These are phyloP conservation scores for Lepidocyrtinus sp. DNA, from an alignment of 2,888 invertebrate genomes.

Conservation along the genomic window DNA sequence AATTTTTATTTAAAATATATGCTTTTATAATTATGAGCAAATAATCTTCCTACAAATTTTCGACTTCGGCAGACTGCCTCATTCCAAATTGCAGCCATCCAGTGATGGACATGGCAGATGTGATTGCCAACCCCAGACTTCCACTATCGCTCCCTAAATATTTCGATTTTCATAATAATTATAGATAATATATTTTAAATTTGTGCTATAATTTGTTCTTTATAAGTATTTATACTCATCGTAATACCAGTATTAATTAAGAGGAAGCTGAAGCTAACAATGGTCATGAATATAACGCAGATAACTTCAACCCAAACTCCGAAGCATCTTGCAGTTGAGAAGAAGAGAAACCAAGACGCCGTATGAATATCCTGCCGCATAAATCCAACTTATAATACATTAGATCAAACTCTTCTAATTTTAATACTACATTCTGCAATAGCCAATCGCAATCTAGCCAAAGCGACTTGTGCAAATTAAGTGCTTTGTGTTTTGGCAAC, in stretches of 20 bases:
- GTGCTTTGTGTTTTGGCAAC: too few relatives aligned
- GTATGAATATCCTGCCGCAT: conserved; percentile 86
- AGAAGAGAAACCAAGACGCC: conserved; percentile 92
- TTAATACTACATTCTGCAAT: too few relatives aligned
- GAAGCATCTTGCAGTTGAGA: conserved; percentile 93
- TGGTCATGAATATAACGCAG: conserved; percentile 87
- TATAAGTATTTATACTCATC: too few relatives aligned
- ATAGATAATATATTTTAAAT: too few relatives aligned
- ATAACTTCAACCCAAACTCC: conserved; percentile 93
- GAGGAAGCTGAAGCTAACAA: conserved; percentile 88
- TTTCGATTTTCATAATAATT: too few relatives aligned
- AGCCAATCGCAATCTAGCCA: background rate
- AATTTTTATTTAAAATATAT: too few relatives aligned
- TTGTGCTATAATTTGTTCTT: too few relatives aligned
- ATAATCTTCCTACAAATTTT: too few relatives aligned
- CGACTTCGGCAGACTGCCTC: conserved; percentile 81
- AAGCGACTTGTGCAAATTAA: too few relatives aligned
- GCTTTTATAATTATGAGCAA: too few relatives aligned
- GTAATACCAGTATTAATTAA: conserved; percentile 76
- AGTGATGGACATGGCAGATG: conserved; percentile 76
- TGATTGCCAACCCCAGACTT: conserved; percentile 61
- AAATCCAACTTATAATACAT: too few relatives aligned
- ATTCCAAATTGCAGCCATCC: conserved; percentile 88
- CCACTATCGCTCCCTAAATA: conserved; percentile 44
- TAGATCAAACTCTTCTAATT: too few relatives aligned